Evolutionary conservation across 1,140 invertebrate genomes (phyloP).

Genomic region (Hyles euphorbiae): DNA sequence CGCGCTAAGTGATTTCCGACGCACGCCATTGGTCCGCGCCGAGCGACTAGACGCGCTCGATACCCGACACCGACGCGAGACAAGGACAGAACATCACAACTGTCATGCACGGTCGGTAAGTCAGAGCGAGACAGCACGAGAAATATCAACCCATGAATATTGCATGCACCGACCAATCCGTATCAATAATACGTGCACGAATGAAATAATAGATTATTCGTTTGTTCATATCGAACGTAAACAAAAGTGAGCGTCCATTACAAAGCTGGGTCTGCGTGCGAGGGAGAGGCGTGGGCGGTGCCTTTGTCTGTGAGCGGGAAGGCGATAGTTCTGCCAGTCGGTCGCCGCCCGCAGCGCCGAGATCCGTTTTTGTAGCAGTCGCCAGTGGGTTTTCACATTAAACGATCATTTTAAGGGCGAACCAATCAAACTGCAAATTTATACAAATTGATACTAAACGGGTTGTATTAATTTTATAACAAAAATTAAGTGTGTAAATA

Average conservation of each 20-base stretch:
- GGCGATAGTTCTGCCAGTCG: constrained; percentile 24
- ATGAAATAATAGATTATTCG: constrained; percentile 76
- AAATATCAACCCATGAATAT: constrained; percentile 48
- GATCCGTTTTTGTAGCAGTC: constrained; percentile 70
- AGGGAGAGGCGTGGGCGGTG: constrained; percentile 12
- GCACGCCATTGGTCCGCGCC: constrained; percentile 44
- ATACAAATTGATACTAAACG: constrained; percentile 75
- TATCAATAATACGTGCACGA: constrained; percentile 74
- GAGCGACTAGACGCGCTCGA: constrained; percentile 28
- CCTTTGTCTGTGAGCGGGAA: constrained; percentile 32
- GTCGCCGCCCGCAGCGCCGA: constrained; percentile 23
- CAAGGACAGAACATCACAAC: constrained; percentile 19
- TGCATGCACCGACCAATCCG: constrained; percentile 56
- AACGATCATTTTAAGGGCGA: constrained; percentile 72
- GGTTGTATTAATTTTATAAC: constrained; percentile 75
- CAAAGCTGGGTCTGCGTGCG: constrained; percentile 35
- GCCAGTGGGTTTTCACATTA: constrained; percentile 65
- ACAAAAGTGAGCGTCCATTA: constrained; percentile 72
- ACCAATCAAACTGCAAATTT: constrained; percentile 73
- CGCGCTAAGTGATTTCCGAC: constrained; percentile 55
- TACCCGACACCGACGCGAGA: constrained; percentile 33
- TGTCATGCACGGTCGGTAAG: background rate
- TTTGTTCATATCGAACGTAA: constrained; percentile 73
- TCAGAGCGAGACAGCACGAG: constrained; percentile 36
- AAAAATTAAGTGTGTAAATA: constrained; percentile 76